phyloP scores from a whole-genome alignment of 1,140 invertebrate species.

The Orius laevigatus region DNA sequence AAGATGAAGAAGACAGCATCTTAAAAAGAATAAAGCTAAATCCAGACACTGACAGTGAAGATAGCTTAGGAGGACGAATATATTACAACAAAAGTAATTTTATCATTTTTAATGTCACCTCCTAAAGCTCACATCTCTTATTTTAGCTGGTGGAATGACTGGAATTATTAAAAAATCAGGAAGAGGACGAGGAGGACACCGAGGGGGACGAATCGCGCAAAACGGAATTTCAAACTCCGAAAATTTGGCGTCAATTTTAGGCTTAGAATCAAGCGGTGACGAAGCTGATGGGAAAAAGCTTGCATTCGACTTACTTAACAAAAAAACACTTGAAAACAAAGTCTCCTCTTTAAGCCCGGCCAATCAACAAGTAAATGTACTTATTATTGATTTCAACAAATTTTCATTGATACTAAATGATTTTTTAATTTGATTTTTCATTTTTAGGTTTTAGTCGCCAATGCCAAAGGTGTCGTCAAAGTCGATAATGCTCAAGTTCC shows the following conservation, averaged over 20 bases:
- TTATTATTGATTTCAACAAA: background rate
- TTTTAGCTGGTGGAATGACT: constrained; percentile 6
- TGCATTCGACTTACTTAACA: constrained; percentile 6
- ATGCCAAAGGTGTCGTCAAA: constrained; percentile 53
- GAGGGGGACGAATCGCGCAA: background rate
- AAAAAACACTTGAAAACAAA: constrained; percentile 13
- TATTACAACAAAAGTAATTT: background rate
- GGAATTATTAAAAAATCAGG: constrained; percentile 6
- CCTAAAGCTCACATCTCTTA: too few relatives aligned
- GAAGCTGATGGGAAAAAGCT: constrained; percentile 5
- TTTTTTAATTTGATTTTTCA: background rate
- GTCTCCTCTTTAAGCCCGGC: constrained; percentile 15
- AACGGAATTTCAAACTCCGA: background rate
- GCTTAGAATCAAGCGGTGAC: constrained; percentile 17
- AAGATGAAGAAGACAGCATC: constrained; percentile 28
- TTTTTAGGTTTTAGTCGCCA: constrained; percentile 34
- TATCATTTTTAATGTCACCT: too few relatives aligned
- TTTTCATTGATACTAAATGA: background rate
- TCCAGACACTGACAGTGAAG: constrained; percentile 30
- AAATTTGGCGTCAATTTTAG: constrained; percentile 15
- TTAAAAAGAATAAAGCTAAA: constrained; percentile 34
- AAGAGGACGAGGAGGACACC: constrained; percentile 2
- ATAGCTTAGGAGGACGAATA: constrained; percentile 21
- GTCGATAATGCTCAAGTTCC: constrained; percentile 56
- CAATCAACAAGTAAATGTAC: constrained; percentile 17